Evolutionary conservation across 2,113 vertebrate species (phyloP).

Genomic region (Clarias batrachus): DNA sequence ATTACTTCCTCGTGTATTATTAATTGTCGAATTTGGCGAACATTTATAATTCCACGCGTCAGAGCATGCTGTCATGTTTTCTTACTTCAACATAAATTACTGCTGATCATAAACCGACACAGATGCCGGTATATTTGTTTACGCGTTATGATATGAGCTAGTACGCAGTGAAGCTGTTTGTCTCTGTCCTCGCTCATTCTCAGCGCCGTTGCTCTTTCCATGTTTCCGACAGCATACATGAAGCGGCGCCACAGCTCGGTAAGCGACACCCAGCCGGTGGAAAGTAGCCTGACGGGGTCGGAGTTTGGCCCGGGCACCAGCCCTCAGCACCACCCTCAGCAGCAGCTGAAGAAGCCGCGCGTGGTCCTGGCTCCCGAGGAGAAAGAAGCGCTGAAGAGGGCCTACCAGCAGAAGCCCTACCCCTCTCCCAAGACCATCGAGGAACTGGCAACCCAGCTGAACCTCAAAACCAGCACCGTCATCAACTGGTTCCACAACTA

Average conservation of each 20-base stretch:
- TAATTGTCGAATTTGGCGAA: no score
- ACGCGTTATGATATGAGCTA: neutral
- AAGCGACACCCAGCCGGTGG: slow-evolving; percentile 81
- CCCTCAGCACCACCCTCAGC: slow-evolving; percentile 86
- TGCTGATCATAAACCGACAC: no score
- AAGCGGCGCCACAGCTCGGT: slow-evolving; percentile 89
- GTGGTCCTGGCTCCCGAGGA: slow-evolving; percentile 86
- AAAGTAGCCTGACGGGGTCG: slow-evolving; percentile 68
- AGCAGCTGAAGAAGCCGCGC: slow-evolving; percentile 85
- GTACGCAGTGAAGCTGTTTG: neutral
- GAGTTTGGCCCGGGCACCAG: slow-evolving; percentile 85
- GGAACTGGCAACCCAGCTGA: slow-evolving; percentile 97
- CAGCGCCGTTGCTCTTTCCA: neutral
- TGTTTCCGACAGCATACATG: slow-evolving; percentile 81
- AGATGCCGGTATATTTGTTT: neutral
- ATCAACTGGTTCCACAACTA: slow-evolving; percentile 99
- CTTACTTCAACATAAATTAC: neutral
- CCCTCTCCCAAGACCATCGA: slow-evolving; percentile 97
- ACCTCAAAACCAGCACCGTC: slow-evolving; percentile 98
- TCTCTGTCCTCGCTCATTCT: neutral
- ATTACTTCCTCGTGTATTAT: no score
- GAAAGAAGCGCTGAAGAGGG: slow-evolving; percentile 85
- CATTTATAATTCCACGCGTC: no score
- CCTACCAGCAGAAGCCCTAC: slow-evolving; percentile 98
- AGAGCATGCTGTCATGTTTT: no score